These are phyloP conservation scores for Furnarius figulus DNA, from an alignment of 2,113 vertebrate species.

Conservation along the genomic window DNA sequence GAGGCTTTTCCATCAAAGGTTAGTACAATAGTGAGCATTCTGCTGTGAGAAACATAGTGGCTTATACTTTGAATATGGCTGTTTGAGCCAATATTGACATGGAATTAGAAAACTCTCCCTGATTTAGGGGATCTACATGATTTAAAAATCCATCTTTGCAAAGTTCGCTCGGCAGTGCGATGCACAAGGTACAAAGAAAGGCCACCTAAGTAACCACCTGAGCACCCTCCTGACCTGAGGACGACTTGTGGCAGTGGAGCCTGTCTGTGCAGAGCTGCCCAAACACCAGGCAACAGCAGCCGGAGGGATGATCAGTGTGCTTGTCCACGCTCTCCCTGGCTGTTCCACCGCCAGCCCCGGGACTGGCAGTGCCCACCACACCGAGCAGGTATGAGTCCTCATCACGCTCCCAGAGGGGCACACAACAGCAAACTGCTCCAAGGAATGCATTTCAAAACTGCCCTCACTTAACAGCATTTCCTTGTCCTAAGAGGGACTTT, in stretches of 20 bases:
- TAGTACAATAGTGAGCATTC: neutral
- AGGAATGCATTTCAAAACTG: neutral
- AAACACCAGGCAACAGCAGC: neutral
- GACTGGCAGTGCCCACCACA: rapidly evolving
- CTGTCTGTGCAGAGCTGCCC: neutral
- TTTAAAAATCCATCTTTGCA: neutral
- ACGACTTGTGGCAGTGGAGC: rapidly evolving
- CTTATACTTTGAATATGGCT: neutral
- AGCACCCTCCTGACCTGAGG: neutral
- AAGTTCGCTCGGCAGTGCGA: neutral
- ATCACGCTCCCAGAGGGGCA: neutral
- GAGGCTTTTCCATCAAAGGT: neutral
- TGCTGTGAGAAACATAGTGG: neutral
- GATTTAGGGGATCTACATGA: neutral
- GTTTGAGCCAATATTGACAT: neutral
- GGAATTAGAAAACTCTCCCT: neutral
- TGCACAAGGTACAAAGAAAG: neutral
- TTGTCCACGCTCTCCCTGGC: neutral
- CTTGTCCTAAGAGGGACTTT: neutral
- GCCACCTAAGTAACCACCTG: neutral
- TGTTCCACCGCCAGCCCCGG: neutral
- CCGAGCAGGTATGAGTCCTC: rapidly evolving
- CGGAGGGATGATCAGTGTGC: neutral
- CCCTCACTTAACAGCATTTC: neutral
- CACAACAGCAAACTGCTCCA: neutral